Evolutionary conservation across 2,888 invertebrate species (phyloP), one percentile per base, ranked within the genome.

Genomic region (Gonocerus acuteangulatus): DNA sequence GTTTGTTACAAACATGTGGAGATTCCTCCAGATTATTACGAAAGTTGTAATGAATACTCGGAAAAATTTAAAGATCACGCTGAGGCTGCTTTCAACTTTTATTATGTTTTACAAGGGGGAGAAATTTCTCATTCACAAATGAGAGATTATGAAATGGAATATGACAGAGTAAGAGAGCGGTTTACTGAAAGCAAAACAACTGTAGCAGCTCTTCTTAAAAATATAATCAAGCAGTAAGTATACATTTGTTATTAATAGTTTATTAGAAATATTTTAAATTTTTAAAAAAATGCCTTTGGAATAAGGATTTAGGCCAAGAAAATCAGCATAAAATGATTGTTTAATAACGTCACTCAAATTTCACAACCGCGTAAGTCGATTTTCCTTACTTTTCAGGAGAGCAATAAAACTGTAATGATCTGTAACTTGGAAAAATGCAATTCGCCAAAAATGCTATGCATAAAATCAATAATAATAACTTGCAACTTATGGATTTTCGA

Each of bases 61-160:
- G 64, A 64, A 21, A 60, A 54, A 51, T 48, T 52, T 42, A 64
- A 60, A 19, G 60, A 62, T 36, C 59, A 56, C 11, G 48, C 51
- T 1, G 51, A 57, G 39, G 64, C 64, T 13, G 49, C 64, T 1
- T 51, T 48, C 4, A 64, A 64, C 44, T 64, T 64, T 57, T 64
- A 56, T 23, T 44, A 60, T 39, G 60, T 62, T 22, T 57, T 64
- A 11, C 48, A 60, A 47, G 59, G 54, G 23, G 51, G 42, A 15
- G 48, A 36, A 32, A 59, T 64, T 11, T 56, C 62, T 1, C 62
- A 64, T 16, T 56, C 56, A 9, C 62, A 64, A 32, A 21, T 64
- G 19, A 52, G 62, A 11, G 60, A 64, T 27, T 32, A 62, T 4
- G 64, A 64, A 34, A 18, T 60, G n/a, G 62, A 64, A 27, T 64